Evolutionary conservation across 2,888 invertebrate genomes (phyloP).

Genomic region (Argyresthia goedartella): DNA sequence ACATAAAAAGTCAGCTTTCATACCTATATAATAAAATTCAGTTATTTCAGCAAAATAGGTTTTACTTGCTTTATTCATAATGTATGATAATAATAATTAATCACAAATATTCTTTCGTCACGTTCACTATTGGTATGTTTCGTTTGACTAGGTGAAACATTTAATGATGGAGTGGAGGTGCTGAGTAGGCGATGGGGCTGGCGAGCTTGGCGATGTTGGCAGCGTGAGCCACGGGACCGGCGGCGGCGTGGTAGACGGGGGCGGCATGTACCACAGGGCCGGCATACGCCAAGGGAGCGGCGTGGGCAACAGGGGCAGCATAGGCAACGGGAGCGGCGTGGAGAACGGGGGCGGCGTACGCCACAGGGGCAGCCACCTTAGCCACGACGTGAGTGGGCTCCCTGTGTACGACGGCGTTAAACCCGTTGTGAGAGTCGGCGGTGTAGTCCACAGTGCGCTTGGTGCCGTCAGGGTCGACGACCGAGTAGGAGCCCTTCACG

Average conservation of each 20-base stretch:
- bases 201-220: conserved; percentile 20
- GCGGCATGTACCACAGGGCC: conserved; percentile 23
- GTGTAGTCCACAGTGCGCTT: conserved; percentile 74
- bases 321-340: conserved; percentile 20
- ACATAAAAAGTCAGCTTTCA: no score
- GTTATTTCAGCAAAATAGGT: no score
- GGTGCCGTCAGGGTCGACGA: conserved; percentile 75
- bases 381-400: conserved; percentile 65
- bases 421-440: conserved; percentile 27
- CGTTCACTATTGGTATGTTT: no score
- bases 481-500: conserved; percentile 74
- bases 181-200: conserved; percentile 9
- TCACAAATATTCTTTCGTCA: no score
- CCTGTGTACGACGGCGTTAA: conserved; percentile 66
- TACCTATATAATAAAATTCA: no score
- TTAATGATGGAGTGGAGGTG: conserved; percentile 21
- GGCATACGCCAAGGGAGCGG: conserved; percentile 22
- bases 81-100: no score
- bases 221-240: conserved; percentile 28
- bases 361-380: conserved; percentile 34
- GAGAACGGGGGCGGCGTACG: conserved; percentile 24
- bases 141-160: conserved; percentile 12
- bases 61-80: no score
- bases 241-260: conserved; percentile 17
- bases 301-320: conserved; percentile 29